A percentile compares a stretch with the other conserved stretches of the same genome.
phyloP scores from a whole-genome alignment of 2,797 vertebrate species.

The Pteropus rufus region DNA sequence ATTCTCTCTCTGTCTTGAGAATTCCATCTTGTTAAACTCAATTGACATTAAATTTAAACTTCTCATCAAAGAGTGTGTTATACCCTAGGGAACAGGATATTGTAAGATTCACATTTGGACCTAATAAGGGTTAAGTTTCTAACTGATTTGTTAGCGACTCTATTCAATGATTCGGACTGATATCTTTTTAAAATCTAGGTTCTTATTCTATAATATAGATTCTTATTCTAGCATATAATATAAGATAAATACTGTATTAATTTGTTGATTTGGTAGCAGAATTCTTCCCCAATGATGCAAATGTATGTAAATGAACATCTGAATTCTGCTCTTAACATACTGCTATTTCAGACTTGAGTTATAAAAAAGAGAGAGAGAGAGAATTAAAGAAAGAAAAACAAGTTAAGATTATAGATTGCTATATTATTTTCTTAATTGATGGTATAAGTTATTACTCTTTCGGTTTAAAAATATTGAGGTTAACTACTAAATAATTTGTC shows the following conservation, averaged over 20 bases:
- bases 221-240: background rate
- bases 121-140: background rate
- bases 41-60: background rate
- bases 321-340: background rate
- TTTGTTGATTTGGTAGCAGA: background rate
- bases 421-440: background rate
- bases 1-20: background rate
- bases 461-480: background rate
- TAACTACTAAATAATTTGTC: slow-evolving; percentile 43
- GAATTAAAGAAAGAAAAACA: background rate
- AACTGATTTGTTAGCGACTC: background rate
- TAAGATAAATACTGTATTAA: background rate
- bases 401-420: background rate
- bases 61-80: background rate
- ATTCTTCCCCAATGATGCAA: background rate
- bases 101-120: background rate
- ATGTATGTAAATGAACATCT: background rate
- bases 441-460: background rate
- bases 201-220: background rate
- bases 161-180: background rate
- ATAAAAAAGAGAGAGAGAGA: background rate
- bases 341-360: background rate
- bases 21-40: background rate
- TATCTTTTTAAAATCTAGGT: background rate
- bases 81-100: background rate